Conservation (phyloP, 2,888 invertebrate genomes). For the Cephus spinipes region DNA sequence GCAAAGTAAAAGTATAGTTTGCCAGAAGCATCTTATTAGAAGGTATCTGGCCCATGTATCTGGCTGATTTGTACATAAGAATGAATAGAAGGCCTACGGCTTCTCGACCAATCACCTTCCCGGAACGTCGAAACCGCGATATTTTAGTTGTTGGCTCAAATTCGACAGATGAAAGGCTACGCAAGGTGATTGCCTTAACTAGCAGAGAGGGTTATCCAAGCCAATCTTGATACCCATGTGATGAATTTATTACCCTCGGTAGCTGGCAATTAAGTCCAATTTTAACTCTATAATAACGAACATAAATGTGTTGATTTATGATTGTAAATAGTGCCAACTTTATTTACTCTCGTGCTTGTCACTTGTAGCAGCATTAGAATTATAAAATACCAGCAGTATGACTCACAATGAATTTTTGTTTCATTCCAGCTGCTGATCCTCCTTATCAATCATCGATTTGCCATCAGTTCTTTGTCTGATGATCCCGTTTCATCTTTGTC, state of each 20-base stretch:
- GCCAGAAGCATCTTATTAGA: background rate
- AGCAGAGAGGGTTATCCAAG: background rate
- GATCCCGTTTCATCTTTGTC: background rate
- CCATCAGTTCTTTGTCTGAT: background rate
- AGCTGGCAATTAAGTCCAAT: conserved; percentile 9
- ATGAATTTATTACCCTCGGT: conserved; percentile 6
- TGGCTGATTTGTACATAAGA: background rate
- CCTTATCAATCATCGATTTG: background rate
- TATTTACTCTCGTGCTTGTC: background rate
- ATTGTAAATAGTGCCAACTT: background rate
- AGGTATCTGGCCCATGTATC: background rate
- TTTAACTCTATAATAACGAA: conserved; percentile 1
- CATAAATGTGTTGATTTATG: background rate
- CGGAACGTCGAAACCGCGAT: background rate
- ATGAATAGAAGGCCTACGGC: background rate
- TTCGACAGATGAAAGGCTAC: conserved; percentile 9
- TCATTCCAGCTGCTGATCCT: background rate
- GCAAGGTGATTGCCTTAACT: conserved; percentile 3
- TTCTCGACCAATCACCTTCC: background rate
- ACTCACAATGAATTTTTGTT: background rate
- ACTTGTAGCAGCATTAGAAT: background rate
- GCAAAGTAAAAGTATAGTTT: background rate
- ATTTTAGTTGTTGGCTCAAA: conserved; percentile 7
- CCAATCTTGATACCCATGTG: background rate
- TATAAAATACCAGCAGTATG: background rate